Base-by-base conservation (phyloP, 2,797 vertebrate genomes). In the Arrhamphus sclerolepis region DNA sequence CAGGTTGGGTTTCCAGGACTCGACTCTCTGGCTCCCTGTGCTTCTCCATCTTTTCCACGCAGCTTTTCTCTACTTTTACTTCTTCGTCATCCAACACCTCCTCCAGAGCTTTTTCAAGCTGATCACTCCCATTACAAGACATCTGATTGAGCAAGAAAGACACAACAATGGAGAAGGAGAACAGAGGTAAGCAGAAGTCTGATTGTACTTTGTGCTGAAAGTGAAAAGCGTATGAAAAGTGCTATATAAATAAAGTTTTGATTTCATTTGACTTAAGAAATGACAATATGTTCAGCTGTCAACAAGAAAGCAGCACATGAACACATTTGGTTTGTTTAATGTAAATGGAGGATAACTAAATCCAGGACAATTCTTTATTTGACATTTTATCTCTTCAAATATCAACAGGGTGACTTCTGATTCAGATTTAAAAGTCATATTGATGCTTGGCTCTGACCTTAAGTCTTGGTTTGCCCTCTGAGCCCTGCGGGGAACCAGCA, bases 101-200 rank as follows among this genome's bases (percentile, higher is more conserved):
- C 84, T 96, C 95, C 96, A 98, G 96, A n/a, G 96, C 97, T 80
- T 94, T 96, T 84, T 97, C 95, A 78, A 98, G 56, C 81, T 98
- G 95, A 73, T 97, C 96, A 73, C 91, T 94, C 58, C 94, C 95
- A 80, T 97, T 92, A 82, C 90, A 94, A 83, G 95, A 93, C 62
- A 96, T 95, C 97, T 98, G 83, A 40, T 1, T 0, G 3, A 53
- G 11, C 50, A 5, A 54, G n/a, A 9, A 62, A 43, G 8, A 29
- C 13, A 66, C 2, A 40, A 38, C 44, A 13, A 19, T 8, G 14
- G 3, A 31, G 20, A 16, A 22, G 9, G 14, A 0, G 31, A 3
- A 31, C 6, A 46, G 38, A 13, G 20, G 54, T 4, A 52, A 48
- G 9, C 42, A 31, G 24, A 6, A 14, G n/a, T n/a, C n/a, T n/a